Base-by-base conservation (phyloP, 30 jellyfish, hydroid and myxozoan species). In the Rhopilema esculentum region DNA sequence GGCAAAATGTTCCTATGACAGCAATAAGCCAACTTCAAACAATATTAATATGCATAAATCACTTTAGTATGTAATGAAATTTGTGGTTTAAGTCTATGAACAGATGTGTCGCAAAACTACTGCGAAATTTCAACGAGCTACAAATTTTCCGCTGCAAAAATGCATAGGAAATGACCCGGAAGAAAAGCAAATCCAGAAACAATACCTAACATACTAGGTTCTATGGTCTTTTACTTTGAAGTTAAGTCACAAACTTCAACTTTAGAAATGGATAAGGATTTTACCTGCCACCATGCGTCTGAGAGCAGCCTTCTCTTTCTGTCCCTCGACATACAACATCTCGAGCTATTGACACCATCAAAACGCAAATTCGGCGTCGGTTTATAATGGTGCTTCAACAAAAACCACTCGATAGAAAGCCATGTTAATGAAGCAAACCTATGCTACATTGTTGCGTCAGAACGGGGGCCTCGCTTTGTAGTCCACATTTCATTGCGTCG, bases 221-320 rank as follows among this genome's bases (percentile, higher is more conserved):
- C n/a, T n/a, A n/a, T n/a, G n/a, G n/a, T n/a, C n/a, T n/a, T n/a
- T n/a, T n/a, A 40, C 12, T 40, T 40, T 40, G 9, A 12, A 40
- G 9, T 6, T 6, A 40, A 40, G 57, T 12, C 12, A 40, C 9
- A 12, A 40, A 40, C 57, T 2, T 40, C 57, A 40, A 40, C 6
- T 40, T 2, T 40, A 40, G 57, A 40, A 12, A 40, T 40, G 12
- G 12, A 2, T n/a, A 27, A 9, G 0, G 70, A 33, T 2, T 0
- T 23, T 82, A 82, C 91, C 91, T 82, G 91, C 80, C 23, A 68
- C 84, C 91, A 68, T 82, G 22, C 91, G 91, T 24, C 85, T 49
- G 50, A 82, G 79, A 0, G 67, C 67, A 0, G 75, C 70, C 33
- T 82, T 82, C 33, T 51, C 82, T 65, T 33, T 69, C 40, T 30